These are phyloP conservation scores for Heloderma charlesbogerti DNA, from an alignment of 2,113 vertebrate species.

Conservation along the genomic window DNA sequence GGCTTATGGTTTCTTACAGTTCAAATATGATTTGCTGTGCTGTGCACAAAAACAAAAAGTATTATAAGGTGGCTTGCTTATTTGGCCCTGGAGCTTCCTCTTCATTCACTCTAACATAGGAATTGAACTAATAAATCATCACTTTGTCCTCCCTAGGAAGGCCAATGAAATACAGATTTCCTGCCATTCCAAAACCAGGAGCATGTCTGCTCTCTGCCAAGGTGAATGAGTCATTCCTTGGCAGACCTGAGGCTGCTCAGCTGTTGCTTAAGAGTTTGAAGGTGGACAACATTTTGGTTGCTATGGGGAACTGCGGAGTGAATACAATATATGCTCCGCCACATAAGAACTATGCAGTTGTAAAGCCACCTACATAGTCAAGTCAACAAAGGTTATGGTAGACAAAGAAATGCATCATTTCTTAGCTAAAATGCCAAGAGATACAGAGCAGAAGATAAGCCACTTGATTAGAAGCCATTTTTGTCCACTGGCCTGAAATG, in stretches of 20 bases:
- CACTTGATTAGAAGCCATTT: conserved; percentile 12
- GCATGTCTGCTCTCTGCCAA: conserved; percentile 20
- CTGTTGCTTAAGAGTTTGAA: conserved; percentile 25
- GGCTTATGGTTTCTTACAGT: background rate
- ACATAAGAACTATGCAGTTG: conserved; percentile 18
- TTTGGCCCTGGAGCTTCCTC: conserved; percentile 16
- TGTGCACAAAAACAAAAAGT: background rate
- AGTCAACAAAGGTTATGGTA: conserved; percentile 9
- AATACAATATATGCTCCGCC: conserved; percentile 3
- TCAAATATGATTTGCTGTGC: background rate
- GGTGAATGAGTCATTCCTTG: background rate
- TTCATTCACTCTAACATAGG: conserved; percentile 16
- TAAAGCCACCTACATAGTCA: conserved; percentile 31
- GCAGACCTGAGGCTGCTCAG: conserved; percentile 36
- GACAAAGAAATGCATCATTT: conserved; percentile 12
- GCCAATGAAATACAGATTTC: conserved; percentile 11
- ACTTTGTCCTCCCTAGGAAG: conserved; percentile 27
- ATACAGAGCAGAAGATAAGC: background rate
- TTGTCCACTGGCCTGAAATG: conserved; percentile 17
- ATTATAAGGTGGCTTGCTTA: background rate
- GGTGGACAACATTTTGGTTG: conserved; percentile 31
- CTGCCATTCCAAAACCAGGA: conserved; percentile 25
- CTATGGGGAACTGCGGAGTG: conserved; percentile 27
- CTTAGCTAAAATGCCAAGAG: background rate
- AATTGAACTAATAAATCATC: conserved; percentile 40